A percentile compares a stretch with the other conserved stretches of the same genome.
Conservation (phyloP, 2,888 invertebrate species). For the Antheraea yamamai region DNA sequence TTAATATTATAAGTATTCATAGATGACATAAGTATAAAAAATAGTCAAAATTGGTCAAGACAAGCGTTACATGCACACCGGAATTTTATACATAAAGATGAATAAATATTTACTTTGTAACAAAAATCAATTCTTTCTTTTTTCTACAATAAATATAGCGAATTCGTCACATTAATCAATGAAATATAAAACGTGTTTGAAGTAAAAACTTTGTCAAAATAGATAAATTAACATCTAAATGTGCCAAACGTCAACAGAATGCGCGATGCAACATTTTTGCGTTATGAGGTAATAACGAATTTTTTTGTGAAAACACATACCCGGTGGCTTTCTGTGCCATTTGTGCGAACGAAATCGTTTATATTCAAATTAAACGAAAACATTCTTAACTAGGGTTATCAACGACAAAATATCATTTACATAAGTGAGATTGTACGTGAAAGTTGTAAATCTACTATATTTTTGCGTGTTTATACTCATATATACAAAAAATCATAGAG, state of each 20-base stretch:
- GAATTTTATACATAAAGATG: too few relatives aligned
- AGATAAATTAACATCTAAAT: background rate
- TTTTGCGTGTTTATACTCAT: conserved; percentile 17
- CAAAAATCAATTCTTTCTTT: too few relatives aligned
- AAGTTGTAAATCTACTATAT: conserved; percentile 16
- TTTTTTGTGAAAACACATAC: background rate
- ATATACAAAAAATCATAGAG: conserved; percentile 17
- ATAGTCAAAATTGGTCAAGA: too few relatives aligned
- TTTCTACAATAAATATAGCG: too few relatives aligned
- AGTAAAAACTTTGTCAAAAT: background rate
- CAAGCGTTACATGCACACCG: too few relatives aligned
- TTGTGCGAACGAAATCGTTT: background rate
- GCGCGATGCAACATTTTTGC: background rate
- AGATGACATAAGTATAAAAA: too few relatives aligned
- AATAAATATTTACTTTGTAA: too few relatives aligned
- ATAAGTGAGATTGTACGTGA: conserved; percentile 16
- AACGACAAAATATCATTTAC: conserved; percentile 3
- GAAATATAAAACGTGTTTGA: too few relatives aligned
- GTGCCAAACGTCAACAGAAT: background rate
- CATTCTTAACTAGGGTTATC: background rate
- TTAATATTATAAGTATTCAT: too few relatives aligned
- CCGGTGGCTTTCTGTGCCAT: background rate
- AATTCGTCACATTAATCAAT: too few relatives aligned
- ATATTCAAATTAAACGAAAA: background rate
- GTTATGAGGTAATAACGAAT: background rate